A percentile compares a stretch with the other conserved stretches of the same genome.
Evolutionary conservation across 2,113 vertebrate species (phyloP).

Genomic region (Corythornis vintsioides): DNA sequence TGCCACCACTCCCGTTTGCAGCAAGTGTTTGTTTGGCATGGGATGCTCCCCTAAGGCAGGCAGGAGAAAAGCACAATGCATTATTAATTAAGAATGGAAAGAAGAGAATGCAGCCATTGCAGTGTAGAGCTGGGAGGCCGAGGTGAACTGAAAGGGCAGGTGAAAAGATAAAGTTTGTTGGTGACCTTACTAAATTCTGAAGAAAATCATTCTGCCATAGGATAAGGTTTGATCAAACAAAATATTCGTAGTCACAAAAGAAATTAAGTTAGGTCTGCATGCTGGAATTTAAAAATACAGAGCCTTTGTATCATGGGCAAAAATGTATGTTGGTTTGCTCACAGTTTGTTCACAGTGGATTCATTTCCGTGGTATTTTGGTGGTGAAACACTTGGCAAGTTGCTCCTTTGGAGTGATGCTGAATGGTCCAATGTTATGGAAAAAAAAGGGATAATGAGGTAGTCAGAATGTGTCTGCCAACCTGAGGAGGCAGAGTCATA

Average conservation of each 20-base stretch:
- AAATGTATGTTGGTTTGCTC: neutral
- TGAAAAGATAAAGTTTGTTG: neutral
- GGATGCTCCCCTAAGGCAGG: neutral
- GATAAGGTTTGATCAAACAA: neutral
- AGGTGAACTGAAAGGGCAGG: neutral
- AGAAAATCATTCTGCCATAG: neutral
- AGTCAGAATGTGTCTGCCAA: neutral
- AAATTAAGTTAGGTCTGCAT: neutral
- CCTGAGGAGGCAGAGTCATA: neutral
- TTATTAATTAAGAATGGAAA: neutral
- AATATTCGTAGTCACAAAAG: neutral
- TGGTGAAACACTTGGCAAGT: neutral
- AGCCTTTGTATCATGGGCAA: neutral
- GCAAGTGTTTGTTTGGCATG: neutral
- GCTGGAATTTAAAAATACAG: neutral
- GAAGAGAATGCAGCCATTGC: neutral
- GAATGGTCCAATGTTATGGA: neutral
- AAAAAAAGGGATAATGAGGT: neutral
- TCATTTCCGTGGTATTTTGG: neutral
- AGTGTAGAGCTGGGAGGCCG: accelerated
- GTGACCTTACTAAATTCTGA: neutral
- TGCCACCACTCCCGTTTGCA: neutral
- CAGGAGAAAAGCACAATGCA: neutral
- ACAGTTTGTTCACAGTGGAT: neutral
- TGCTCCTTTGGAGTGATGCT: neutral